Percentiles rank a stretch among this genome's conserved stretches.
Conservation (phyloP, 2,888 invertebrate species). For the Protonemura montana region DNA sequence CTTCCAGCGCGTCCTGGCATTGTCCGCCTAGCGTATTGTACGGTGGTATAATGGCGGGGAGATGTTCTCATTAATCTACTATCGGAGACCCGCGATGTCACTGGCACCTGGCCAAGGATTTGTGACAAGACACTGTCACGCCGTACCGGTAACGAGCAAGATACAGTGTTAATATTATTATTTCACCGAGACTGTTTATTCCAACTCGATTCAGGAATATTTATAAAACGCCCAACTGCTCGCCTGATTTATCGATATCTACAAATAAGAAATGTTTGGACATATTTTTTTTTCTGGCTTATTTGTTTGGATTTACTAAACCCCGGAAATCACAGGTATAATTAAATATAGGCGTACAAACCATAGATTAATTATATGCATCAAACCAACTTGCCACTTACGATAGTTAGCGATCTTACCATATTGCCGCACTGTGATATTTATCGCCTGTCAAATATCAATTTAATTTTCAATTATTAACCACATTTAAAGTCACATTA, state of each 20-base stretch:
- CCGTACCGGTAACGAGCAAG: too few species aligned
- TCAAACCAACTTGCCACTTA: background rate
- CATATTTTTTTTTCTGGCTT: too few species aligned
- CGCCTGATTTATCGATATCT: too few species aligned
- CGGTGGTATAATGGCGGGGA: background rate
- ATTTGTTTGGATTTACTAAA: background rate
- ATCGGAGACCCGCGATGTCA: constrained; percentile 9
- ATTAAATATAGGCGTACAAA: background rate
- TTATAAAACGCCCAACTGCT: too few species aligned
- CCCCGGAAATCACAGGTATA: background rate
- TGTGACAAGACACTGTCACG: background rate
- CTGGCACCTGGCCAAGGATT: background rate
- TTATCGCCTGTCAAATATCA: constrained; percentile 10
- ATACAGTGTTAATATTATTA: too few species aligned
- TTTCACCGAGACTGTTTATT: too few species aligned
- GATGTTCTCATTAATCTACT: constrained; percentile 21
- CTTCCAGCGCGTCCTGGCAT: background rate
- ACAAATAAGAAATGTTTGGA: too few species aligned
- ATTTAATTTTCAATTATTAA: constrained; percentile 27
- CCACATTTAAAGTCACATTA: background rate
- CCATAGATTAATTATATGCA: background rate
- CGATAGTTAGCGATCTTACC: background rate
- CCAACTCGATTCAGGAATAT: too few species aligned
- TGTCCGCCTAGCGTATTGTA: background rate
- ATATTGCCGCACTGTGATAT: background rate